phyloP scores from a whole-genome alignment of 2,113 vertebrate genomes.

The Chroicocephalus ridibundus region DNA sequence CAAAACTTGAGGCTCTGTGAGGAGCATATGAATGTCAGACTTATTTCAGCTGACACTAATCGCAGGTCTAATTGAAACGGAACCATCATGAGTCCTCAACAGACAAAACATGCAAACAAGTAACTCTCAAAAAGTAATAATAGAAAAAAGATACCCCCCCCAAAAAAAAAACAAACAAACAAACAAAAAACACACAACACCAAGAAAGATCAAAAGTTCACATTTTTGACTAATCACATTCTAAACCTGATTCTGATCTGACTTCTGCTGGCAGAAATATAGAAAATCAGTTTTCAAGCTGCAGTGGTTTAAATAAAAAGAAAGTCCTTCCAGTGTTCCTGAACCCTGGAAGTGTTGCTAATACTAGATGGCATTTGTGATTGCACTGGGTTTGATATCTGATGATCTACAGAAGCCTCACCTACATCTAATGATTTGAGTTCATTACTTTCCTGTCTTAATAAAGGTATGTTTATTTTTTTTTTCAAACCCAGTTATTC shows the following conservation, averaged over 20 bases:
- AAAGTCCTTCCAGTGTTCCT: neutral
- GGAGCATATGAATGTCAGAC: constrained; percentile 8
- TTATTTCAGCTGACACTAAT: neutral
- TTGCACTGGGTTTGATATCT: neutral
- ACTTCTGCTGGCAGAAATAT: neutral
- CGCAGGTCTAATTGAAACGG: neutral
- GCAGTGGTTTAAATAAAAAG: neutral
- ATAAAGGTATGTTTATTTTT: neutral
- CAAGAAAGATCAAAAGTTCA: neutral
- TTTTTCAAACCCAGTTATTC: constrained; percentile 25
- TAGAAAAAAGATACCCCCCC: neutral
- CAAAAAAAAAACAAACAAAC: neutral
- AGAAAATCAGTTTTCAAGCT: neutral
- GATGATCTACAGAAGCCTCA: neutral
- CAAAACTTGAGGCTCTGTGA: constrained; percentile 44
- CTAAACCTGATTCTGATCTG: neutral
- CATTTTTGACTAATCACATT: neutral
- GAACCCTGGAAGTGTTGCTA: neutral
- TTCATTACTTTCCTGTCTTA: constrained; percentile 48
- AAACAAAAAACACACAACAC: neutral
- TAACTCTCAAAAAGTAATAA: neutral
- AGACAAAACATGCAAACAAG: neutral
- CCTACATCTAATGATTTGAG: constrained; percentile 10
- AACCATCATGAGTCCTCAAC: neutral
- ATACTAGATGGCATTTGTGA: neutral